Base-by-base conservation (phyloP, 2,113 vertebrate species). In the Hippoglossus stenolepis region DNA sequence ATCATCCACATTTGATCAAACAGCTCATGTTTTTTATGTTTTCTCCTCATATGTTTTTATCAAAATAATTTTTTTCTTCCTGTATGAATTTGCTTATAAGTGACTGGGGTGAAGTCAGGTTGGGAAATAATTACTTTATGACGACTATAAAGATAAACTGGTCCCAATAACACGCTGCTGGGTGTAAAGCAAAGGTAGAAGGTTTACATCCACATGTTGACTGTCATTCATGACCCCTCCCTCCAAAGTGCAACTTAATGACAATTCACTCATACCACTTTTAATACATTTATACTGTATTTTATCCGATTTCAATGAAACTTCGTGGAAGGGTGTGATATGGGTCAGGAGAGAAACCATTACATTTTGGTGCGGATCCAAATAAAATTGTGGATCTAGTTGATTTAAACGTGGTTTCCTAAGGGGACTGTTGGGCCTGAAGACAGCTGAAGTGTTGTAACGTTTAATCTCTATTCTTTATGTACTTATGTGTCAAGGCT, bases 41-140 rank as follows among this genome's bases (percentile, higher is more conserved):
- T 2, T 14, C 53, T 38, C n/a, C 18, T 53, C 10, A 49, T 14
- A 28, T 70, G 24, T 57, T 82, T 62, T 5, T 20, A 67, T 59
- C 8, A 47, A 68, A 64, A 51, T 18, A 14, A 2, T 21, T 68
- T 40, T 58, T 63, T 1, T 8, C 40, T 3, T 8, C 0, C 57
- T 31, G 38, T 14, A 28, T 56, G 14, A 47, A 47, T 68, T 75
- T 40, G 72, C 78, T 64, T 75, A 67, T 80, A 24, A 57, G 35
- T 54, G 40, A 62, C 28, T 24, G 4, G n/a, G 63, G 59, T 65
- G 70, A 35, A 64, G 45, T 31, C 9, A 4, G 18, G 18, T 47
- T 31, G 14, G 65, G 12, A 58, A 85, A 61, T 75, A 85, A 85
- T 90, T 17, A 79, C 63, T 85, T 86, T 85, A 90, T 65, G 70